Evolutionary conservation across 2,888 invertebrate genomes (phyloP).

Genomic region (Shargacucullia verbasci): DNA sequence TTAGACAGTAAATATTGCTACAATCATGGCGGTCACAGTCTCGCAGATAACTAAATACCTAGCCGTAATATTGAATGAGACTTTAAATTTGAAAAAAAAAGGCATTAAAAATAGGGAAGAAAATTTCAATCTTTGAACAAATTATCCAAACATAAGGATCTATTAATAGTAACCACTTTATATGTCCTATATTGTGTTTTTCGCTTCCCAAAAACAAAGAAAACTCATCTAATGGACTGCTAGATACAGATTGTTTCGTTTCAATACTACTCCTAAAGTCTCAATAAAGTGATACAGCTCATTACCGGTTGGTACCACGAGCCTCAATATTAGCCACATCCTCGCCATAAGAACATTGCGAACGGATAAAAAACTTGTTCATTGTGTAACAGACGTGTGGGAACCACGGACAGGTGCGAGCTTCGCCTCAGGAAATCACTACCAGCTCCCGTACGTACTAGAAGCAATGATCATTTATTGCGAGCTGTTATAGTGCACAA

Average conservation of each 20-base stretch:
- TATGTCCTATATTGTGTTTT: too few relatives aligned
- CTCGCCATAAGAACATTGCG: slow-evolving; percentile 76
- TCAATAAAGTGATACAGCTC: slow-evolving; percentile 31
- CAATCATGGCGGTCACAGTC: too few relatives aligned
- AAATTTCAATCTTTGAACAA: too few relatives aligned
- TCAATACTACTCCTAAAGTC: slow-evolving; percentile 6
- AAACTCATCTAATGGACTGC: neutral
- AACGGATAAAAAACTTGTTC: slow-evolving; percentile 81
- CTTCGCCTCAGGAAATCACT: slow-evolving; percentile 77
- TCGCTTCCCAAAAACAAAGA: too few relatives aligned
- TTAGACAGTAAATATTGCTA: too few relatives aligned
- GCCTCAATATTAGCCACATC: slow-evolving; percentile 67
- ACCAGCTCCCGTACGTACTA: slow-evolving; percentile 70
- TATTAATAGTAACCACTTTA: too few relatives aligned
- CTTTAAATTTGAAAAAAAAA: too few relatives aligned
- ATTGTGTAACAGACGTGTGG: slow-evolving; percentile 81
- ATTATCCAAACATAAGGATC: too few relatives aligned
- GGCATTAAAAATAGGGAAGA: too few relatives aligned
- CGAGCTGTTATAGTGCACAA: slow-evolving; percentile 47
- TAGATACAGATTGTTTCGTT: slow-evolving; percentile 5
- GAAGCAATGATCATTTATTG: slow-evolving; percentile 59
- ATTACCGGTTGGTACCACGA: slow-evolving; percentile 43
- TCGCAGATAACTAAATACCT: too few relatives aligned
- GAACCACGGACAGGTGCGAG: slow-evolving; percentile 80
- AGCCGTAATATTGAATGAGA: too few relatives aligned